Evolutionary conservation across 2,888 invertebrate genomes (phyloP), one percentile per base, ranked within the genome.

Genomic region (Ptychoptera albimana): DNA sequence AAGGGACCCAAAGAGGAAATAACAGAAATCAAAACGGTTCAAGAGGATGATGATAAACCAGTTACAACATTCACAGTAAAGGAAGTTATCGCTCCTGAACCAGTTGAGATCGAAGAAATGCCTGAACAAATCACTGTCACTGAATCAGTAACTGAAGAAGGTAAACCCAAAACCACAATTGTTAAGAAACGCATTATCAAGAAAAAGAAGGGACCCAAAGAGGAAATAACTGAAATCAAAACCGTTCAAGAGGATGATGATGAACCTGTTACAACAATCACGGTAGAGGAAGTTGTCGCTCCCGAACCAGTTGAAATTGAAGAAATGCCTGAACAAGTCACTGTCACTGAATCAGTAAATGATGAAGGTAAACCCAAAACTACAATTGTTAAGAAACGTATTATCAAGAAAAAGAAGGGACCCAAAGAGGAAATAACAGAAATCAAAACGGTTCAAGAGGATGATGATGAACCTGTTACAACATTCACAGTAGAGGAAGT

Each of bases 181-280:
- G 60, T 57, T 0, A 61, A 60, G 12, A 66, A 58, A 42, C 60
- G 60, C 0, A 50, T 58, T 0, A 61, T 61, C 2, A 67, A 60
- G 46, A 64, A 59, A 47, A 55, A 53, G 42, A 57, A 55, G 32
- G 63, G 58, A 2, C 53, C 51, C 2, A 59, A 61, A 51, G 57
- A 50, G 58, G 59, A 11, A 54, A 44, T 43, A 12, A 48, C 23
- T 48, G 49, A 37, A 37, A 16, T 30, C 42, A 12, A 34, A 39
- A 39, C 37, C 40, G 13, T 13, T 13, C 12, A 36, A 12, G 13
- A 36, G 13, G 34, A 34, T 30, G 38, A 5, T 42, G 41, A 36
- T 44, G 48, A 39, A 47, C 12, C n/a, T 12, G 13, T 54, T 54
- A 45, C 57, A 45, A 55, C 56, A 13, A 55, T 61, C 9, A 51